phyloP scores from a whole-genome alignment of 2,113 vertebrate genomes.

The Salvelinus alpinus region DNA sequence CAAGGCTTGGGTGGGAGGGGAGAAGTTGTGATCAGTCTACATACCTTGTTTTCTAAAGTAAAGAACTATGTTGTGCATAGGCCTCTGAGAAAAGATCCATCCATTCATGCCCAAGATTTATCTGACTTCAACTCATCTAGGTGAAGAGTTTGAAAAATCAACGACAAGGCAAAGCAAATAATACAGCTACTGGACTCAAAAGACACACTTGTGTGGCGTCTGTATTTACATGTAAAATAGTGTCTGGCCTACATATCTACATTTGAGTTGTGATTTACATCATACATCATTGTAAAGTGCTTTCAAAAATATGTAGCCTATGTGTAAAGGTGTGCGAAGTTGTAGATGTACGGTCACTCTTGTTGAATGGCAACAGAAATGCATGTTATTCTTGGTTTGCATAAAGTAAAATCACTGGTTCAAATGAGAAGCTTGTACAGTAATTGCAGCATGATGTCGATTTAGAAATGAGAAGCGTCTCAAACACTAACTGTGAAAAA shows the following conservation, averaged over 20 bases:
- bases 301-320: background rate
- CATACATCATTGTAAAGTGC: background rate
- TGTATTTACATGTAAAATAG: too few species aligned
- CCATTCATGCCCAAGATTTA: too few species aligned
- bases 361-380: background rate
- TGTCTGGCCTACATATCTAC: too few species aligned
- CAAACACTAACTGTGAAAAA: constrained; percentile 34
- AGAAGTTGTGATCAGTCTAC: constrained; percentile 1
- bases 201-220: too few species aligned
- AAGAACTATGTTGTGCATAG: background rate
- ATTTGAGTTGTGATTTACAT: background rate
- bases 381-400: background rate
- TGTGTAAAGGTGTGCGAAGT: background rate
- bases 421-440: constrained; percentile 13
- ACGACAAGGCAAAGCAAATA: too few species aligned
- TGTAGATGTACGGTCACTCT: background rate
- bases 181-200: too few species aligned
- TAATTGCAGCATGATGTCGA: constrained; percentile 34
- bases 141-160: too few species aligned
- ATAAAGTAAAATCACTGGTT: background rate
- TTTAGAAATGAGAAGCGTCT: constrained; percentile 5
- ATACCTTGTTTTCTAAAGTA: background rate
- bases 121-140: too few species aligned
- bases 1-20: constrained; percentile 30
- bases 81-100: background rate